Conservation (phyloP, 2,888 invertebrate genomes). For the Diarsia mendica region DNA sequence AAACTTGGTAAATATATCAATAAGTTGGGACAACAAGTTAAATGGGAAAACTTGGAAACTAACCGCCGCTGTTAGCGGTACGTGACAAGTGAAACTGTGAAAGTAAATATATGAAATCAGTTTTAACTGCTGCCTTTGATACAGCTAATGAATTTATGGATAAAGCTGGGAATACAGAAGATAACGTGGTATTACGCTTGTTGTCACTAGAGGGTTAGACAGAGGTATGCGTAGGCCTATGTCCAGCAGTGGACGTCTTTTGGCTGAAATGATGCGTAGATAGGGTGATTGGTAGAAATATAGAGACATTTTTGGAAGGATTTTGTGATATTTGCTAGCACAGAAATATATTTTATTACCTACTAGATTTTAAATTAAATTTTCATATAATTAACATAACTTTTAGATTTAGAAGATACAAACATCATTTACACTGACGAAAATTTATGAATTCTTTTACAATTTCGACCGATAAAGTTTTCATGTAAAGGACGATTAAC, state of each 20-base stretch:
- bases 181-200: slow-evolving; percentile 10
- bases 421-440: not conserved
- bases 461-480: not conserved
- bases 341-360: not conserved
- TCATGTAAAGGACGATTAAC: not conserved
- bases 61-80: slow-evolving; percentile 65
- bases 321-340: not conserved
- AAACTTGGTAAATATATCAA: slow-evolving; percentile 81
- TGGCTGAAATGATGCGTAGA: no score
- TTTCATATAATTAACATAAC: no score
- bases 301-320: not conserved
- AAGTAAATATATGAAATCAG: slow-evolving; percentile 67
- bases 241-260: no score
- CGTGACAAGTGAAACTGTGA: slow-evolving; percentile 69
- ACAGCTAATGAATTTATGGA: slow-evolving; percentile 52
- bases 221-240: no score
- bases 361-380: not conserved
- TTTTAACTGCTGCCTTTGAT: slow-evolving; percentile 51
- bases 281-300: not conserved
- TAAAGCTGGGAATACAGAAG: slow-evolving; percentile 42
- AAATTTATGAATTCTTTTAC: not conserved
- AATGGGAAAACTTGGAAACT: slow-evolving; percentile 81
- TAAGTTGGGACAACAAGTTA: slow-evolving; percentile 79
- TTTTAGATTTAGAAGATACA: not conserved
- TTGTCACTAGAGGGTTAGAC: not conserved